Conservation (phyloP, 2,888 invertebrate species). For the Strigamia transsilvanica region DNA sequence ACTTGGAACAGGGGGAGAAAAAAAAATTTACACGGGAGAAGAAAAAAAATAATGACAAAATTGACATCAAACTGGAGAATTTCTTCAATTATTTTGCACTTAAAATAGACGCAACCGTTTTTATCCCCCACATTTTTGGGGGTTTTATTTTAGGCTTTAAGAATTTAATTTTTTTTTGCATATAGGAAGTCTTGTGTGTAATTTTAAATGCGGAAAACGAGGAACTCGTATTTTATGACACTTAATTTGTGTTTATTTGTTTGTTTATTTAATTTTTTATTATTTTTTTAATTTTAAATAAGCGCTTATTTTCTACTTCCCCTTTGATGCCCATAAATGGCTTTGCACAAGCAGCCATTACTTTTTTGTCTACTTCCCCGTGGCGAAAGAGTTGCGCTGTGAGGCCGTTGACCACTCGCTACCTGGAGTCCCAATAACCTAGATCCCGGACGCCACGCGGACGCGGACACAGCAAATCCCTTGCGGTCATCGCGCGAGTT, state of each 20-base stretch:
- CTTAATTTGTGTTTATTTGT: background rate
- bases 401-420: constrained; percentile 53
- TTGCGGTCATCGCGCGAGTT: constrained; percentile 9
- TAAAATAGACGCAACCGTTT: too few species aligned
- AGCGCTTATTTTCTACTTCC: background rate
- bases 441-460: constrained; percentile 40
- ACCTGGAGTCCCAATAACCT: constrained; percentile 52
- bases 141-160: too few species aligned
- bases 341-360: background rate
- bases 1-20: background rate
- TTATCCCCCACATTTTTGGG: too few species aligned
- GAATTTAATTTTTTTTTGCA: too few species aligned
- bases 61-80: too few species aligned
- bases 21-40: background rate
- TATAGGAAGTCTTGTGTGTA: too few species aligned
- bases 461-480: constrained; percentile 44
- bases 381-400: constrained; percentile 45
- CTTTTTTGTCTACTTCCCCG: background rate
- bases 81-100: too few species aligned
- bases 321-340: constrained; percentile 52
- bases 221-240: background rate
- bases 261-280: background rate
- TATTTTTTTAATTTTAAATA: background rate
- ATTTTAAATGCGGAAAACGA: too few species aligned
- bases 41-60: too few species aligned